Conservation (phyloP, 2,888 invertebrate species). For the Ormyrus rosae region DNA sequence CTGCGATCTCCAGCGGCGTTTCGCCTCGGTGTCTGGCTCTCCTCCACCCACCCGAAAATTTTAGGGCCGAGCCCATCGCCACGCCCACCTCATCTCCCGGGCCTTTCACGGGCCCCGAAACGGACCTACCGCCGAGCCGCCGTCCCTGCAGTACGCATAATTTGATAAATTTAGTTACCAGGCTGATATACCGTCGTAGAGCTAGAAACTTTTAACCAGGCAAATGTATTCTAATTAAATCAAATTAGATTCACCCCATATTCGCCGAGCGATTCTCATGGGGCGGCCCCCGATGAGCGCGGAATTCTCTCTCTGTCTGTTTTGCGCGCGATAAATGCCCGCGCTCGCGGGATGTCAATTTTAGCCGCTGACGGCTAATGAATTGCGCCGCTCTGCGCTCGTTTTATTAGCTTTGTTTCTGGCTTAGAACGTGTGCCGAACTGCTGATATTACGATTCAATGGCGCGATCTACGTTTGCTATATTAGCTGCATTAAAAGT, state of each 20-base stretch:
- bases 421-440: too few relatives aligned
- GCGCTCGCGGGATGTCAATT: not conserved
- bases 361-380: too few relatives aligned
- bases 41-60: constrained; percentile 54
- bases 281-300: not conserved
- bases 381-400: too few relatives aligned
- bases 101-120: not conserved
- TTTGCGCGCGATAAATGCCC: not conserved
- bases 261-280: constrained; percentile 21
- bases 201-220: constrained; percentile 69
- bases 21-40: not conserved
- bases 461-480: too few relatives aligned
- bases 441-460: too few relatives aligned
- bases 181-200: constrained; percentile 69
- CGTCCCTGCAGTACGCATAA: constrained; percentile 67
- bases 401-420: too few relatives aligned
- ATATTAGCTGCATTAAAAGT: too few relatives aligned
- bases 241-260: constrained; percentile 70
- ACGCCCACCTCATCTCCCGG: constrained; percentile 42
- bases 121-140: not conserved
- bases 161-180: constrained; percentile 73
- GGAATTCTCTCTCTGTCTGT: not conserved
- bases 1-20: not conserved
- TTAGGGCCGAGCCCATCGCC: constrained; percentile 54
- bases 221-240: constrained; percentile 74